These are phyloP conservation scores for Carposina sasakii DNA, from an alignment of 1,140 invertebrate genomes.

Conservation along the genomic window DNA sequence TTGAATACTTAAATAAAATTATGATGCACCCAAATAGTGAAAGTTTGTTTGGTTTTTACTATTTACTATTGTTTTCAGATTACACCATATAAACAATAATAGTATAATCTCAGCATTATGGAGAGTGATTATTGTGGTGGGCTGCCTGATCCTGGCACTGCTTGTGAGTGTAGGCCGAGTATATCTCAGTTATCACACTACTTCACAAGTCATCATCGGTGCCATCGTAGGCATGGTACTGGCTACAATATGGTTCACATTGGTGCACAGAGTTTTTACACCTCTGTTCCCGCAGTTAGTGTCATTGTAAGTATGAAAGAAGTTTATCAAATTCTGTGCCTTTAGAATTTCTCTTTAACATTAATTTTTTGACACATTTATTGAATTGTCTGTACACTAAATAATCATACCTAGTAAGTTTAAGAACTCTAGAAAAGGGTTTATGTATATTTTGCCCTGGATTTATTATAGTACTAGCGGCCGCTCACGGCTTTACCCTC, in stretches of 20 bases:
- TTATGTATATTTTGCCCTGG: too few relatives aligned
- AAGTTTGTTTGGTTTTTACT: too few relatives aligned
- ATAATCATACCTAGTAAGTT: too few relatives aligned
- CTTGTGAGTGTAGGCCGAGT: constrained; percentile 82
- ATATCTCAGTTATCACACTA: constrained; percentile 91
- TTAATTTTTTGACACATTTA: too few relatives aligned
- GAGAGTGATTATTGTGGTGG: constrained; percentile 78
- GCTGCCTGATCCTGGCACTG: constrained; percentile 75
- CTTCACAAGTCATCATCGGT: constrained; percentile 87
- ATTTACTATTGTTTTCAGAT: constrained; percentile 69
- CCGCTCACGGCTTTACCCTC: too few relatives aligned
- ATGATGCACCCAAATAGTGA: too few relatives aligned
- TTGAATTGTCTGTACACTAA: too few relatives aligned
- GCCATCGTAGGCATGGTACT: constrained; percentile 79
- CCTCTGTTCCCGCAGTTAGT: constrained; percentile 90
- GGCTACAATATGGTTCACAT: constrained; percentile 83
- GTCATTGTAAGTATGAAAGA: constrained; percentile 85
- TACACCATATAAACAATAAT: constrained; percentile 87
- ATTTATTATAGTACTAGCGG: too few relatives aligned
- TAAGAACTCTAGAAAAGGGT: too few relatives aligned
- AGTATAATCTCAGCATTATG: constrained; percentile 83
- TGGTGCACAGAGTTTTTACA: constrained; percentile 86
- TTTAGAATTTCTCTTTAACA: too few relatives aligned
- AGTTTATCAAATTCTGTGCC: too few relatives aligned
- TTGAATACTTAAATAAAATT: too few relatives aligned